phyloP scores from a whole-genome alignment of 2,888 invertebrate species.

The Aleiodes testaceus region DNA sequence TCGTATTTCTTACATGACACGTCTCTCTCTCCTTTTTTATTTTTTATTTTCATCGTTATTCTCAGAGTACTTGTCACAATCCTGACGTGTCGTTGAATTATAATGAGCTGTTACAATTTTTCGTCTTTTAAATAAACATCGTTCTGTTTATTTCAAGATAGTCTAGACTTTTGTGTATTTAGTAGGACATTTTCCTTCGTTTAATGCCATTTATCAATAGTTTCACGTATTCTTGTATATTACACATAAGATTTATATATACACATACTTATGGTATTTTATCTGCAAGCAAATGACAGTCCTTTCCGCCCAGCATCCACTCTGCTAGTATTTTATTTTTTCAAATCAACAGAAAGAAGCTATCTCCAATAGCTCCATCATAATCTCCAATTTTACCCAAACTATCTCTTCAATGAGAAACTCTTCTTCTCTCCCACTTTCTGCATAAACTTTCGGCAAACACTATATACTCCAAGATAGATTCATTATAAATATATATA shows the following conservation, averaged over 20 bases:
- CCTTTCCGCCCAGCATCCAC: constrained; percentile 4
- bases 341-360: too few species aligned
- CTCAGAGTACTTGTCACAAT: neutral
- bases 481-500: constrained; percentile 1
- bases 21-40: neutral
- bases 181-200: too few species aligned
- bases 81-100: constrained; percentile 19
- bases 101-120: constrained; percentile 14
- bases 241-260: constrained; percentile 37
- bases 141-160: neutral
- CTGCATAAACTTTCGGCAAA: constrained; percentile 38
- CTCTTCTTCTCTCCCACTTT: constrained; percentile 7
- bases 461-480: constrained; percentile 33
- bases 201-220: too few species aligned
- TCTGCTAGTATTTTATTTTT: neutral
- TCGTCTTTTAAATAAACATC: neutral
- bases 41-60: neutral
- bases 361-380: too few species aligned
- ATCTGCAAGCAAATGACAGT: constrained; percentile 41
- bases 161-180: neutral
- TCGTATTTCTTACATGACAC: constrained; percentile 5
- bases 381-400: neutral
- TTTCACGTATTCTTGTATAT: constrained; percentile 19
- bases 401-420: constrained; percentile 5
- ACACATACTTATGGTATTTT: constrained; percentile 37